Percentiles rank a stretch among this genome's conserved stretches.
phyloP scores from a whole-genome alignment of 2,888 invertebrate species.

The Hemaris fuciformis region DNA sequence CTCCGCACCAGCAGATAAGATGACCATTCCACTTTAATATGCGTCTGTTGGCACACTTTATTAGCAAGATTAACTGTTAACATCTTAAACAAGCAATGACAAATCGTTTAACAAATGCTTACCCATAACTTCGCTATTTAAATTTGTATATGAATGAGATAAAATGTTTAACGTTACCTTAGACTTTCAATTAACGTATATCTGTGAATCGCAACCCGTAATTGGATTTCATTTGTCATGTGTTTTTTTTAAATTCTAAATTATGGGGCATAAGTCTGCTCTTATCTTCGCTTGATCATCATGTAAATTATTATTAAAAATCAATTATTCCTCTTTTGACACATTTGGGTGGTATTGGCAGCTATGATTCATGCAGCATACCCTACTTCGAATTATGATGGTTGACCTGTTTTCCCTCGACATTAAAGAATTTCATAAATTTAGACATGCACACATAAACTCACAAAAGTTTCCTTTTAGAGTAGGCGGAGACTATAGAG shows the following conservation, averaged over 20 bases:
- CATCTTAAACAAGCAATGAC: neutral
- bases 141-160: neutral
- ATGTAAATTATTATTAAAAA: no score
- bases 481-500: no score
- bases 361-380: no score
- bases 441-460: no score
- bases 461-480: no score
- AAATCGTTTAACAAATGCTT: neutral
- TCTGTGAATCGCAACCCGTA: neutral
- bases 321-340: no score
- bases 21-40: neutral
- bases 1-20: neutral
- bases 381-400: no score
- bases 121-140: neutral
- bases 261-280: no score
- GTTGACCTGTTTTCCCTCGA: no score
- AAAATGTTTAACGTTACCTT: conserved; percentile 19
- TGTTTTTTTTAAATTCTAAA: neutral
- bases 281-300: no score
- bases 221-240: neutral
- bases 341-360: no score
- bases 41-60: conserved; percentile 7
- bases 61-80: conserved; percentile 4
- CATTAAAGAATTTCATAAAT: no score
- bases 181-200: conserved; percentile 9